Base-by-base conservation (phyloP, 2,888 invertebrate genomes). In the Napeogenes sylphis region DNA sequence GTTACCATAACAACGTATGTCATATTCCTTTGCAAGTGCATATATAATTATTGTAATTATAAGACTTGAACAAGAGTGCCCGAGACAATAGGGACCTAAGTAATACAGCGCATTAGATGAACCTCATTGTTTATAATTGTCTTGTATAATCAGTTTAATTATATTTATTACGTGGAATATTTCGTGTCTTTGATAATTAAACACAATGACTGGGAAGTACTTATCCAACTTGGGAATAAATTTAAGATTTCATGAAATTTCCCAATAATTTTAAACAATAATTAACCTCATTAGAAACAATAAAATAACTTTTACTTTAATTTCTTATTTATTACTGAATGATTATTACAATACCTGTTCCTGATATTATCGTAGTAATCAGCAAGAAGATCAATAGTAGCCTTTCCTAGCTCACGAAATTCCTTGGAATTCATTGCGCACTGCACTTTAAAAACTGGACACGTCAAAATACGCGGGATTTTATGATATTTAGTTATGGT, bases 321-420 rank as follows among this genome's bases (percentile, higher is more conserved):
- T 35, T 5, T 35, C 6, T 35, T 5, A 35, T 5, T 4, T 35
- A 3, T 35, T 35, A 35, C 6, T 35, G 1, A 35, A 35, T 35
- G 4, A 35, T 35, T 35, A 35, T 35, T 35, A 35, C 6, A 35
- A 35, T 89, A 94, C 93, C 94, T 93, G 70, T 96, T 94, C 75
- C 97, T 92, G 68, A 98, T 94, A 72, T 93, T 95, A 70, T 97
- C 95, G 69, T 95, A 90, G 82, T 99, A 98, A 82, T 98, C 95
- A n/a, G 96, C 96, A 42, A 99, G 93, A 77, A 96, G 95, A 82
- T 98, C 98, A 67, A 98, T 93, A 65, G 96, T 94, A 38, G 97
- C 96, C 79, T 94, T 96, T 45, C 96, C 98, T 78, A 96, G 96
- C 73, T 95, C 94, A 67, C 94, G 92, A 85, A 97, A 97, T 78